phyloP scores from a whole-genome alignment of 2,888 invertebrate genomes.

The Amphipyra tragopoginis region DNA sequence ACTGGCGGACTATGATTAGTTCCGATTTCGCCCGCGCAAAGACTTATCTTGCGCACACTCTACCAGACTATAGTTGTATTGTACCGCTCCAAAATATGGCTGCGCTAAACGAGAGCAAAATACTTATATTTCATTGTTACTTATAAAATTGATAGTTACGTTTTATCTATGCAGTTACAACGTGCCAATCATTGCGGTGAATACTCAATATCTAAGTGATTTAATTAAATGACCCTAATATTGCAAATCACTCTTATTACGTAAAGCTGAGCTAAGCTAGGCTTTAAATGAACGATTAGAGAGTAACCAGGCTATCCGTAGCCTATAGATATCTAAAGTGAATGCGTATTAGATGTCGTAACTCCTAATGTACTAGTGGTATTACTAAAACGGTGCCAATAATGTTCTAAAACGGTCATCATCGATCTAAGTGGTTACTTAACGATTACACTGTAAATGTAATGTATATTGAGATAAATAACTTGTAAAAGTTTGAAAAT shows the following conservation, averaged over 20 bases:
- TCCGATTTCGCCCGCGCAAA: too few species aligned
- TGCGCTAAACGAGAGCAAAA: too few species aligned
- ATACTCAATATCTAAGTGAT: neutral
- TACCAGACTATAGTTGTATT: too few species aligned
- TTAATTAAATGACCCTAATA: neutral
- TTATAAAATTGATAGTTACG: too few species aligned
- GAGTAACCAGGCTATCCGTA: constrained; percentile 23
- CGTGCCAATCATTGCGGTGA: neutral
- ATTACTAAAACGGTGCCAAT: constrained; percentile 22
- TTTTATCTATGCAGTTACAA: neutral
- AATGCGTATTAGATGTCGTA: constrained; percentile 26
- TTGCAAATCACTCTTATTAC: constrained; percentile 15
- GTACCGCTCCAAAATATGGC: too few species aligned
- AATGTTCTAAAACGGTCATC: constrained; percentile 18
- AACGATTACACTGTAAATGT: neutral
- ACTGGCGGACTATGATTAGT: too few species aligned
- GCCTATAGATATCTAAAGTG: constrained; percentile 29
- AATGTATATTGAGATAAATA: neutral
- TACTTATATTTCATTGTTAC: too few species aligned
- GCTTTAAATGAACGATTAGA: constrained; percentile 24
- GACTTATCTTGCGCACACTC: too few species aligned
- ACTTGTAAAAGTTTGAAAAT: constrained; percentile 2
- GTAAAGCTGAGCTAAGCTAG: constrained; percentile 18
- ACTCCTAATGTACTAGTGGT: neutral
- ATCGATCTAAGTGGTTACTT: constrained; percentile 16